Evolutionary conservation across 2,113 vertebrate species (phyloP).

Genomic region (Acanthochromis polyacanthus): DNA sequence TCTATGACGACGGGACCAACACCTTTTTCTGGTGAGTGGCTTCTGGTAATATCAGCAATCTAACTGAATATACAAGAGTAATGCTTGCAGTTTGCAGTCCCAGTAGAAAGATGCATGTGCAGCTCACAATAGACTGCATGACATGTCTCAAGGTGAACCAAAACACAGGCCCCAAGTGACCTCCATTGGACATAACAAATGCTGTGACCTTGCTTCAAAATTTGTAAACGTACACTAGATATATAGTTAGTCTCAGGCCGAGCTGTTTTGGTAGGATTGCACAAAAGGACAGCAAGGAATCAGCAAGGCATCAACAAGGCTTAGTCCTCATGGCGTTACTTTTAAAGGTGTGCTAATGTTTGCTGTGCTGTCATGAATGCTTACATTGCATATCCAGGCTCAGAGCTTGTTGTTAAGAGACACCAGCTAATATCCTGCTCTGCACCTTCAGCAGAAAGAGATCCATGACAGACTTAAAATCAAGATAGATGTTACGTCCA

Average conservation of each 20-base stretch:
- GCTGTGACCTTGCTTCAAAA: background rate
- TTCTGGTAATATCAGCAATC: background rate
- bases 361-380: background rate
- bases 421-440: constrained; percentile 6
- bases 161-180: constrained; percentile 47
- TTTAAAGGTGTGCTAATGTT: constrained; percentile 13
- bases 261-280: background rate
- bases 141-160: constrained; percentile 68
- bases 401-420: constrained; percentile 21
- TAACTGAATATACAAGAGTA: background rate
- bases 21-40: constrained; percentile 96
- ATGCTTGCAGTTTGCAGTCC: background rate
- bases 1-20: constrained; percentile 97
- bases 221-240: background rate
- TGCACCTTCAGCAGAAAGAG: constrained; percentile 41
- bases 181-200: constrained; percentile 3
- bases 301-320: background rate
- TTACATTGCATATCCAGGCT: constrained; percentile 25
- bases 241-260: too few relatives aligned
- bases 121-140: background rate
- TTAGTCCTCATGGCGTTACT: background rate
- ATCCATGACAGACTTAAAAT: constrained; percentile 49
- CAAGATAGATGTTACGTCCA: constrained; percentile 28
- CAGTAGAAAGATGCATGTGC: background rate
- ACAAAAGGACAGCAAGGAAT: background rate